Evolutionary conservation across 1,140 invertebrate species (phyloP).

Genomic region (Bradynema listronoti): DNA sequence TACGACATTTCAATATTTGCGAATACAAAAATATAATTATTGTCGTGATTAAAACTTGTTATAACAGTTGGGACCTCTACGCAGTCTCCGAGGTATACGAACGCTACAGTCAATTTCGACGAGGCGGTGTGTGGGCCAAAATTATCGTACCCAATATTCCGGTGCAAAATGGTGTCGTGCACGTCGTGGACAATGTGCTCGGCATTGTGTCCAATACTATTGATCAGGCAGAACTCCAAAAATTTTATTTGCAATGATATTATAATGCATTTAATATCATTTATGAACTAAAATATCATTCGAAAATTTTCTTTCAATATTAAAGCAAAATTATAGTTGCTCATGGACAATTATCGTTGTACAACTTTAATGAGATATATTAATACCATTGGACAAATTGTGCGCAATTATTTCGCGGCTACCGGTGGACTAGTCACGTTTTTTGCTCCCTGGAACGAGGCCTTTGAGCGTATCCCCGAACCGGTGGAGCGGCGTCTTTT

Average conservation of each 20-base stretch:
- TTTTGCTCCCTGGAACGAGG: constrained; percentile 57
- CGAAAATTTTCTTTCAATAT: constrained; percentile 18
- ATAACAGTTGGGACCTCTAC: constrained; percentile 50
- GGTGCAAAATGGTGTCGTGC: constrained; percentile 57
- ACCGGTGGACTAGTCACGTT: constrained; percentile 57
- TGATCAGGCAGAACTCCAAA: constrained; percentile 31
- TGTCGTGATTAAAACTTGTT: too few relatives aligned
- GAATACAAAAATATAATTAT: too few relatives aligned
- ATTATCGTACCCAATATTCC: constrained; percentile 58
- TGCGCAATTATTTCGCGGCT: constrained; percentile 54
- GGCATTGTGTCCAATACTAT: constrained; percentile 57
- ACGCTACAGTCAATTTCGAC: constrained; percentile 17
- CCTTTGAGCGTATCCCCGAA: constrained; percentile 57
- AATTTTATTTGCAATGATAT: not conserved
- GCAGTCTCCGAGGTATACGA: constrained; percentile 56
- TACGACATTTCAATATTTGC: constrained; percentile 6
- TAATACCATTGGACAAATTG: constrained; percentile 54
- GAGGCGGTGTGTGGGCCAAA: constrained; percentile 58
- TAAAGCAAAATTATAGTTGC: too few relatives aligned
- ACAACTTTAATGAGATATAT: constrained; percentile 58
- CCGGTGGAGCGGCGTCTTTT: constrained; percentile 51
- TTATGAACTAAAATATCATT: not conserved
- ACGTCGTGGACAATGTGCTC: constrained; percentile 57
- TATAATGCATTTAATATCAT: not conserved
- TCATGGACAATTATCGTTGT: constrained; percentile 54